Percentiles rank a stretch among this genome's conserved stretches.
Conservation (phyloP, 2,888 invertebrate species). For the Amblyjoppa proteus region DNA sequence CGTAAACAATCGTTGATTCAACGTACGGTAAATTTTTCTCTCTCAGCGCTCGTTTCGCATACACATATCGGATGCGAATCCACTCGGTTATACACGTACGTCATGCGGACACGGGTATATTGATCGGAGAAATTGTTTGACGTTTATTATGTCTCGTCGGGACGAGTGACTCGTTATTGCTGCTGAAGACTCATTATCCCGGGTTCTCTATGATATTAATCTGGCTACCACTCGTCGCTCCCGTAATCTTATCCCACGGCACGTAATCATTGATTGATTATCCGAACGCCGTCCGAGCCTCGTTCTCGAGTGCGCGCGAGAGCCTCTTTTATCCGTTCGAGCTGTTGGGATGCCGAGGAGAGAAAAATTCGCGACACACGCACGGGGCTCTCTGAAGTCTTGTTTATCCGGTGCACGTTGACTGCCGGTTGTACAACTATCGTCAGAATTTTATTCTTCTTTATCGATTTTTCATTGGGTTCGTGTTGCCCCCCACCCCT, state of each 20-base stretch:
- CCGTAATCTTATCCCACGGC: slow-evolving; percentile 48
- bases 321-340: slow-evolving; percentile 29
- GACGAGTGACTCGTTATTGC: slow-evolving; percentile 47
- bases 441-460: slow-evolving; percentile 51
- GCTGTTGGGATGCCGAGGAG: slow-evolving; percentile 37
- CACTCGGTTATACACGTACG: slow-evolving; percentile 6
- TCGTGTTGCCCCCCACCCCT: not conserved
- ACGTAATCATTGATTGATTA: slow-evolving; percentile 65
- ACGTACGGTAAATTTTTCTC: slow-evolving; percentile 63
- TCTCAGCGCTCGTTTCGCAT: slow-evolving; percentile 14
- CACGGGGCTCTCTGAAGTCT: slow-evolving; percentile 39
- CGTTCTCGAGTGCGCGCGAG: not conserved
- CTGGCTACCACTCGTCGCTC: slow-evolving; percentile 2
- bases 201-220: slow-evolving; percentile 14
- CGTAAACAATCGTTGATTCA: slow-evolving; percentile 84
- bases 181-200: slow-evolving; percentile 48
- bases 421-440: slow-evolving; percentile 32
- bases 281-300: slow-evolving; percentile 11
- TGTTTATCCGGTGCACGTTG: slow-evolving; percentile 46
- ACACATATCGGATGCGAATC: slow-evolving; percentile 22
- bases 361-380: slow-evolving; percentile 47
- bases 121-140: slow-evolving; percentile 65
- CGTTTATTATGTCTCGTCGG: slow-evolving; percentile 48
- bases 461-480: slow-evolving; percentile 30
- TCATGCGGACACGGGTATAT: slow-evolving; percentile 3